Evolutionary conservation across 2,113 vertebrate genomes (phyloP).

Genomic region (Axis porcinus): DNA sequence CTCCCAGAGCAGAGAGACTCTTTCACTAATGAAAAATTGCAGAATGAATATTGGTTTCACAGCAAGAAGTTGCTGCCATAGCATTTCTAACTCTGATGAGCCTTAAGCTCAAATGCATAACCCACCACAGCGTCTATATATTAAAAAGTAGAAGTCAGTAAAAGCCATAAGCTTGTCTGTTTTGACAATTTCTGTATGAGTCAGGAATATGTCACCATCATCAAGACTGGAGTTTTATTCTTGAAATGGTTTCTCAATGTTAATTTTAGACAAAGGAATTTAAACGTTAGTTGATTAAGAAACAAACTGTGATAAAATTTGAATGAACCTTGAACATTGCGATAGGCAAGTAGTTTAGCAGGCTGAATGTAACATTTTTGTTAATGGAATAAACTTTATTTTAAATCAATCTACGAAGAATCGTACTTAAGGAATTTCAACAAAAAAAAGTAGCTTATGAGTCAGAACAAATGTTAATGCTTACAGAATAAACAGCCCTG

Average conservation of each 20-base stretch:
- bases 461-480: not conserved
- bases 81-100: not conserved
- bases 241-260: not conserved
- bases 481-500: not conserved
- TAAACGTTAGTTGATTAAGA: not conserved
- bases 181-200: not conserved
- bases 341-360: not conserved
- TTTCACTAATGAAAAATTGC: not conserved
- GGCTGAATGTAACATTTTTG: not conserved
- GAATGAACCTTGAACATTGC: not conserved
- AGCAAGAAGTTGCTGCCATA: not conserved
- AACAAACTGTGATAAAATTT: not conserved
- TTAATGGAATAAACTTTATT: not conserved
- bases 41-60: not conserved
- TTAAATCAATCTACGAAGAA: not conserved
- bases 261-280: not conserved
- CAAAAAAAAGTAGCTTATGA: not conserved
- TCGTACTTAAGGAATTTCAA: not conserved
- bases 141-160: not conserved
- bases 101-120: not conserved
- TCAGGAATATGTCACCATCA: not conserved
- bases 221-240: not conserved
- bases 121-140: not conserved
- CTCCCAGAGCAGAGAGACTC: not conserved
- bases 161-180: not conserved